A percentile compares a stretch with the other conserved stretches of the same genome.
Conservation (phyloP, 2,113 vertebrate species). For the Ameiurus melas region DNA sequence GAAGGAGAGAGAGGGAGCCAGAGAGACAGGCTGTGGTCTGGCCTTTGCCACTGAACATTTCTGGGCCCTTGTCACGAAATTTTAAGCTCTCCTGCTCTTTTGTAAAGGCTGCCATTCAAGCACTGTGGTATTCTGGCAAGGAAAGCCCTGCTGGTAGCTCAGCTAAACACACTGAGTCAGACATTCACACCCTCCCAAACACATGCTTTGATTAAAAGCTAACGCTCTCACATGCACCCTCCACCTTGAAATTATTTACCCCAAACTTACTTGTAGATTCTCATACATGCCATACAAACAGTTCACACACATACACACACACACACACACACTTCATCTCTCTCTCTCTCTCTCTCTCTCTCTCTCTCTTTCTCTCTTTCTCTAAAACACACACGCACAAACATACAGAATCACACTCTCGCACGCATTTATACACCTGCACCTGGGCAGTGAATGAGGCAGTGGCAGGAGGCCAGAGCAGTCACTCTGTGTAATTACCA, state of each 20-base stretch:
- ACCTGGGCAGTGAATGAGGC: conserved; percentile 80
- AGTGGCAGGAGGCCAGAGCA: conserved; percentile 80
- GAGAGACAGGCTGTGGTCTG: conserved; percentile 50
- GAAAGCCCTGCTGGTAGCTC: conserved; percentile 62
- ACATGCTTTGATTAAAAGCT: conserved; percentile 34
- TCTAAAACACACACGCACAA: conserved; percentile 16
- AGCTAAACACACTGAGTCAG: conserved; percentile 59
- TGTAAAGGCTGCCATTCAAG: conserved; percentile 66
- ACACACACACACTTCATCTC: conserved; percentile 5
- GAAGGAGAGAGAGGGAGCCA: conserved; percentile 44
- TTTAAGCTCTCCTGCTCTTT: conserved; percentile 67
- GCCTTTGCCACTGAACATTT: conserved; percentile 56
- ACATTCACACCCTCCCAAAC: conserved; percentile 53
- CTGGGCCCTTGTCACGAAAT: conserved; percentile 65
- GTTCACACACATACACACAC: conserved; percentile 43
- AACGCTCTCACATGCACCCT: conserved; percentile 12
- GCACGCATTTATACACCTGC: conserved; percentile 60
- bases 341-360: background rate
- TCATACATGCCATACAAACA: conserved; percentile 38
- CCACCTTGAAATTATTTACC: conserved; percentile 48
- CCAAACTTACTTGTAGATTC: conserved; percentile 33
- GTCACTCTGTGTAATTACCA: conserved; percentile 83
- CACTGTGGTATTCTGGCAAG: conserved; percentile 53
- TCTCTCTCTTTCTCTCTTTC: background rate
- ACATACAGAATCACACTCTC: conserved; percentile 37